phyloP scores from a whole-genome alignment of 2,113 vertebrate species.

The Chitala chitala region DNA sequence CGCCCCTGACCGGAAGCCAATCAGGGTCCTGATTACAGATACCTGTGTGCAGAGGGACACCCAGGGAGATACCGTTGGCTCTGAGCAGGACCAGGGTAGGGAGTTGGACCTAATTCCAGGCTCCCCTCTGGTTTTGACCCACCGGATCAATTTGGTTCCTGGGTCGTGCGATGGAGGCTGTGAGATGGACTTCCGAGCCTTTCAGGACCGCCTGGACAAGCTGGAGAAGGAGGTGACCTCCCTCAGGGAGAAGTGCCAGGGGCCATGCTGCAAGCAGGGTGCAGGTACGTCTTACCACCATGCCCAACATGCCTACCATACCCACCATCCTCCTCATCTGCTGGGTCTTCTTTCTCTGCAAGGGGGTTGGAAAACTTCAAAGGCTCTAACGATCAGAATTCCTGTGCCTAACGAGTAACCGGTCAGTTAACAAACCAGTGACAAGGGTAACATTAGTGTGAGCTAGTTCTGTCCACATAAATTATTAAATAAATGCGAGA shows the following conservation, averaged over 20 bases:
- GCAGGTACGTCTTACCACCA: constrained; percentile 43
- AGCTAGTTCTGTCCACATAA: too few species aligned
- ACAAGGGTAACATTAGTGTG: too few species aligned
- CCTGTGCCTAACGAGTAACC: too few species aligned
- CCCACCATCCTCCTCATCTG: too few species aligned
- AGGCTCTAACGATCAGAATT: too few species aligned
- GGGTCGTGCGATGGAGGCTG: constrained; percentile 42
- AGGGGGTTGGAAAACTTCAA: too few species aligned
- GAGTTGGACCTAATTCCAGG: constrained; percentile 51
- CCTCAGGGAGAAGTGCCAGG: constrained; percentile 58
- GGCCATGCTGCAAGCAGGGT: constrained; percentile 59
- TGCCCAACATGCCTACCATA: background rate
- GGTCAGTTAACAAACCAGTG: too few species aligned
- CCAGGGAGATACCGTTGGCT: background rate
- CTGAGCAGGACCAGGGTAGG: constrained; percentile 32
- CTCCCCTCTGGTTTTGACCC: constrained; percentile 61
- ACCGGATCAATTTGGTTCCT: constrained; percentile 56
- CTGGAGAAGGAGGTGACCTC: constrained; percentile 61
- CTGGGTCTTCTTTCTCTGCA: too few species aligned
- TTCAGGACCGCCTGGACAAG: constrained; percentile 50
- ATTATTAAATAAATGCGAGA: too few species aligned
- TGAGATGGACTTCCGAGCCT: constrained; percentile 40
- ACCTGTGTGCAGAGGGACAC: constrained; percentile 42
- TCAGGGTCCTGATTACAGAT: constrained; percentile 55
- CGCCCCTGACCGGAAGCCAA: constrained; percentile 27